These are phyloP conservation scores for Dipodomys ordii DNA, from an alignment of 2,113 vertebrate species.

Conservation along the genomic window DNA sequence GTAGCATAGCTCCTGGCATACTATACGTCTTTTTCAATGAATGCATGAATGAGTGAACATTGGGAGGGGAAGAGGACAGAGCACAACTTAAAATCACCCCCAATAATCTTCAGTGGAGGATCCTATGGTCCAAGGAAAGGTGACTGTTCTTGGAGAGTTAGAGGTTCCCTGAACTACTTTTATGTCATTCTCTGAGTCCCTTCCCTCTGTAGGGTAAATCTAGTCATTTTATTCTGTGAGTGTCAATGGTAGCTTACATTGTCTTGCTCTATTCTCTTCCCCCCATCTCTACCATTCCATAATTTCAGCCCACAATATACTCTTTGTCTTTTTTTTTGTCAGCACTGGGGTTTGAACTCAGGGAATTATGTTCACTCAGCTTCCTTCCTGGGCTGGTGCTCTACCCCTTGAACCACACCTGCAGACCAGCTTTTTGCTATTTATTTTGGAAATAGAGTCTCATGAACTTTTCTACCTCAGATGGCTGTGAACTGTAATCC, in stretches of 20 bases:
- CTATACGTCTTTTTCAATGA: not conserved
- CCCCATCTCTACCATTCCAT: not conserved
- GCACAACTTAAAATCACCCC: constrained; percentile 14
- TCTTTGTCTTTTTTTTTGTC: no score
- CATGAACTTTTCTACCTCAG: no score
- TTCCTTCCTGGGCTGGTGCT: no score
- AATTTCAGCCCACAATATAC: not conserved
- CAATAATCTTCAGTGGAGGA: not conserved
- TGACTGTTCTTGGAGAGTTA: not conserved
- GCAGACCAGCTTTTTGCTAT: no score
- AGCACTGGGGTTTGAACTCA: no score
- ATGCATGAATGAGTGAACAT: not conserved
- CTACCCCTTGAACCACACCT: no score
- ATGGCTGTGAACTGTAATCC: no score
- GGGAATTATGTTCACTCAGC: no score
- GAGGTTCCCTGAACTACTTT: not conserved
- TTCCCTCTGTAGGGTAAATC: not conserved
- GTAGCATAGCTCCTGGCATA: not conserved
- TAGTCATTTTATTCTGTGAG: not conserved
- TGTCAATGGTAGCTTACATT: not conserved
- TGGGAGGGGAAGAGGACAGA: not conserved
- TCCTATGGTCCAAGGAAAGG: not conserved
- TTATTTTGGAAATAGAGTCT: no score
- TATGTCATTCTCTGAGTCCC: not conserved
- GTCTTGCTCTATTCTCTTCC: not conserved